Base-by-base conservation (phyloP, 2,797 vertebrate genomes). In the Myripristis jacobus region DNA sequence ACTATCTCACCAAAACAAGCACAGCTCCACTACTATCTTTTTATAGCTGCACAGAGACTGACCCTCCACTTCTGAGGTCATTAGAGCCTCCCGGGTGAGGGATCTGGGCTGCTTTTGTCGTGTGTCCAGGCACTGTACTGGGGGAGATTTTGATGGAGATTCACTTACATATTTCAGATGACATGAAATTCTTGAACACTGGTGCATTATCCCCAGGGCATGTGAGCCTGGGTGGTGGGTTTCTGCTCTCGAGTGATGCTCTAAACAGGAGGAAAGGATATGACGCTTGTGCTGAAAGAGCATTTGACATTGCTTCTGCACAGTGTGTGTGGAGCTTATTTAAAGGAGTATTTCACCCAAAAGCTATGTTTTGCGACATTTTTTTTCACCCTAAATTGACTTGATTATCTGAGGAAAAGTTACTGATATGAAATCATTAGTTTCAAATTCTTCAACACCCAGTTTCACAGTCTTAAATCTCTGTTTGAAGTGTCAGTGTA, bases 21-120 rank as follows among this genome's bases (percentile, higher is more conserved):
- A 66, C 71, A 63, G 68, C 73, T 52, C 59, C 16, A 15, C 48
- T 64, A 57, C 70, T 75, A 75, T 87, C 76, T 88, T 90, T 90
- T 87, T 75, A 86, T 87, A 87, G 87, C 71, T 29, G 71, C 73
- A 66, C 12, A 62, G 67, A 69, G 66, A 68, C 60, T 47, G 72
- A 50, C 41, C 67, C 21, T 67, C 65, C 75, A 71, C 69, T 75
- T 73, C 36, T 55, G n/a, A 77, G 80, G 81, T 84, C 67, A 56
- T 68, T 50, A 62, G 54, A 62, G 61, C 55, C 27, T 71, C 47
- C 52, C 24, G 74, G 77, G 82, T 87, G 75, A 79, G 25, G 59
- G 61, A 29, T 53, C 15, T 66, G 69, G 77, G 70, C 60, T 48
- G 58, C 62, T 44, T 41, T 18, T 22, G 66, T 46, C 55, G 61